These are phyloP conservation scores for Chloropsis cyanopogon DNA, from an alignment of 2,113 vertebrate species.

Conservation along the genomic window DNA sequence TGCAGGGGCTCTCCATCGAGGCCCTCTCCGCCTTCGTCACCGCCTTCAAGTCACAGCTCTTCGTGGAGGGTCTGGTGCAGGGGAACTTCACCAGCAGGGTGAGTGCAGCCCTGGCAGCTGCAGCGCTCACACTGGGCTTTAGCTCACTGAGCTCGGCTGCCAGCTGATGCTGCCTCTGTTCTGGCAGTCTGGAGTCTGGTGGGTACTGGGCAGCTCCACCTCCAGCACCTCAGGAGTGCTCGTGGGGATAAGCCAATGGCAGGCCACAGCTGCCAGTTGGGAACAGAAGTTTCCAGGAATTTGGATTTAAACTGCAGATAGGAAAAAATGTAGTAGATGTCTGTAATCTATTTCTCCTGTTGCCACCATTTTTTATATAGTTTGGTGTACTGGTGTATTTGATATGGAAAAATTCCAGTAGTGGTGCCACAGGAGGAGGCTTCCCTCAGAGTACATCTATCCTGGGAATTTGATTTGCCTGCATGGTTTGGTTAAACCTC, in stretches of 20 bases:
- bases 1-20: constrained; percentile 79
- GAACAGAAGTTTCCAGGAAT: neutral
- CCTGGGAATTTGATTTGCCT: neutral
- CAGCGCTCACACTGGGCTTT: rapidly evolving
- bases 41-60: constrained; percentile 86
- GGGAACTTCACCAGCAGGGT: constrained; percentile 91
- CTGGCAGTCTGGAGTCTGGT: rapidly evolving
- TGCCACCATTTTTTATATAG: neutral
- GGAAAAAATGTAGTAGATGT: neutral
- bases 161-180: neutral
- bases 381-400: neutral
- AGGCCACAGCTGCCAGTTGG: neutral
- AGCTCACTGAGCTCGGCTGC: neutral
- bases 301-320: neutral
- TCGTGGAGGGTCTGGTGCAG: constrained; percentile 88
- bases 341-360: neutral
- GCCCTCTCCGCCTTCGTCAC: constrained; percentile 81
- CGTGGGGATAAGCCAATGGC: rapidly evolving
- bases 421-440: neutral
- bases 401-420: rapidly evolving
- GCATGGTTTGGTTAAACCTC: neutral
- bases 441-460: neutral
- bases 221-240: neutral
- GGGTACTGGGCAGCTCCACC: neutral
- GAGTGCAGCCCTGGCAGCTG: constrained; percentile 52